Conservation (phyloP, 2,797 vertebrate genomes). For the Pagetopsis macropterus region DNA sequence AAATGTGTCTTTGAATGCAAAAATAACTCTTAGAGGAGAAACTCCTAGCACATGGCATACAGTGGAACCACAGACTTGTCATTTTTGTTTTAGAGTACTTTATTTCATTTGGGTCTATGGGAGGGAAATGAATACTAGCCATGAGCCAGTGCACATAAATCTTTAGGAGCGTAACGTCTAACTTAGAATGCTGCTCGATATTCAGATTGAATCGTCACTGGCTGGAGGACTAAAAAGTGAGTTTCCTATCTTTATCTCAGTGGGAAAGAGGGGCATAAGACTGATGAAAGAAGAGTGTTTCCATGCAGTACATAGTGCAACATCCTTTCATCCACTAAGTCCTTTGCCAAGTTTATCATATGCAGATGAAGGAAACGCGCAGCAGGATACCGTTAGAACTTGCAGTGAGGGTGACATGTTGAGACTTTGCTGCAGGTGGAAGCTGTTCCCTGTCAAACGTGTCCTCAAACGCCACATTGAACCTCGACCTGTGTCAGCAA, state of each 20-base stretch:
- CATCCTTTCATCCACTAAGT: conserved; percentile 5
- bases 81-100: conserved; percentile 48
- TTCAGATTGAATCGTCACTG: conserved; percentile 32
- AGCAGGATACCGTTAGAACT: neutral
- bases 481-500: conserved; percentile 8
- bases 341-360: conserved; percentile 17
- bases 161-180: conserved; percentile 21
- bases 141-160: conserved; percentile 43
- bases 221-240: conserved; percentile 18
- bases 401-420: neutral
- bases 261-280: neutral
- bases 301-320: conserved; percentile 12
- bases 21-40: conserved; percentile 80
- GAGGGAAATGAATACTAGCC: conserved; percentile 42
- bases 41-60: conserved; percentile 75
- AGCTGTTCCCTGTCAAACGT: conserved; percentile 5
- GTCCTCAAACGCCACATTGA: conserved; percentile 15
- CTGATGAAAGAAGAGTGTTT: conserved; percentile 22
- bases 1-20: conserved; percentile 85
- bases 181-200: conserved; percentile 12
- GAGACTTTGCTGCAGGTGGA: neutral
- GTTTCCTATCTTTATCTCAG: conserved; percentile 29
- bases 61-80: conserved; percentile 67
- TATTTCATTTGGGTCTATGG: conserved; percentile 42
- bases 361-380: conserved; percentile 5